Conservation (phyloP, 2,888 invertebrate genomes). For the Drosophila mimica region DNA sequence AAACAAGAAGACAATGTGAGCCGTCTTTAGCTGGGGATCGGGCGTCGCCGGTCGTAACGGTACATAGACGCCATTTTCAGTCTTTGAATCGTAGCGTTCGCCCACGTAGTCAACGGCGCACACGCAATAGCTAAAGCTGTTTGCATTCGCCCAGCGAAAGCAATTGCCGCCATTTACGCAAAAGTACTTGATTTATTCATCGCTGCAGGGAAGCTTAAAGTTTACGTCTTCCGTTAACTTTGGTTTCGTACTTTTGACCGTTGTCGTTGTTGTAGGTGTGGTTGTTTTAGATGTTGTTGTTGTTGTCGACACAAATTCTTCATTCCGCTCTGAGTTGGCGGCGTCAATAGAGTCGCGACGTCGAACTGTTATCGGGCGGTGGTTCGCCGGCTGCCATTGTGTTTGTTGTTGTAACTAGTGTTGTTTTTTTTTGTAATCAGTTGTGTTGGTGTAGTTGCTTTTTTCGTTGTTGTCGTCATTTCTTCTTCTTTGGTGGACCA, state of each 20-base stretch:
- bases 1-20: slow-evolving; percentile 82
- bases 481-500: slow-evolving; percentile 35
- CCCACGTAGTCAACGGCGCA: slow-evolving; percentile 83
- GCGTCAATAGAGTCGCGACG: slow-evolving; percentile 26
- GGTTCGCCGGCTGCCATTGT: slow-evolving; percentile 55
- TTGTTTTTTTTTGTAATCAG: slow-evolving; percentile 6
- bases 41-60: slow-evolving; percentile 40
- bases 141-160: slow-evolving; percentile 63
- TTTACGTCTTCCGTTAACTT: slow-evolving; percentile 50
- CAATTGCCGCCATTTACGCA: slow-evolving; percentile 84
- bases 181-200: slow-evolving; percentile 73
- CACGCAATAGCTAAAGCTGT: slow-evolving; percentile 80
- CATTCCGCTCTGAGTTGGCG: slow-evolving; percentile 21
- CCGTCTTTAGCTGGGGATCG: slow-evolving; percentile 71
- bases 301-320: slow-evolving; percentile 10
- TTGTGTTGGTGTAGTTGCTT: slow-evolving; percentile 6
- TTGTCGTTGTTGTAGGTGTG: slow-evolving; percentile 6
- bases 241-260: slow-evolving; percentile 2
- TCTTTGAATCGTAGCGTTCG: slow-evolving; percentile 83
- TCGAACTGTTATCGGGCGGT: slow-evolving; percentile 46
- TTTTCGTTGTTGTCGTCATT: slow-evolving; percentile 17
- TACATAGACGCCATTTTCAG: slow-evolving; percentile 73
- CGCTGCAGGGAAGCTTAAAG: slow-evolving; percentile 76
- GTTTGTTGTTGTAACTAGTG: slow-evolving; percentile 8
- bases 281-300: slow-evolving; percentile 3